Percentiles rank a stretch among this genome's conserved stretches.
These are phyloP conservation scores for Drosophila prolongata DNA, from an alignment of 2,888 invertebrate genomes.

Conservation along the genomic window DNA sequence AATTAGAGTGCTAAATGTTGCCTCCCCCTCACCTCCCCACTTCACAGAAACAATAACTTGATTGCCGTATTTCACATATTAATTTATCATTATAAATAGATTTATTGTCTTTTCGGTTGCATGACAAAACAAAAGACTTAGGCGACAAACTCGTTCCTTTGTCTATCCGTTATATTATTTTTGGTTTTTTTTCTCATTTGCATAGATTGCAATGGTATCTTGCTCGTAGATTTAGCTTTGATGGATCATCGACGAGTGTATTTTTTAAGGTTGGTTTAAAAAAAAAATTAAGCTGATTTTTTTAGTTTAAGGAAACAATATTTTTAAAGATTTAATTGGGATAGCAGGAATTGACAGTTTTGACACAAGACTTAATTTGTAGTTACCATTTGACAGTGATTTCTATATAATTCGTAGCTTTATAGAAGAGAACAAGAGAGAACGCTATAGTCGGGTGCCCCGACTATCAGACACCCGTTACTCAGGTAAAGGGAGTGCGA, in stretches of 20 bases:
- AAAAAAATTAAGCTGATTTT: no score
- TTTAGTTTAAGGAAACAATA: no score
- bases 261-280: not conserved
- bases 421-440: not conserved
- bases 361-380: not conserved
- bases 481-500: no score
- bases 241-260: slow-evolving; percentile 2
- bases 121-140: slow-evolving; percentile 74
- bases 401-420: not conserved
- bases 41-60: slow-evolving; percentile 27
- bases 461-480: no score
- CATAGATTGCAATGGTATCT: slow-evolving; percentile 23
- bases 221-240: slow-evolving; percentile 20
- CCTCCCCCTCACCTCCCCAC: slow-evolving; percentile 19
- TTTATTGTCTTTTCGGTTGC: slow-evolving; percentile 47
- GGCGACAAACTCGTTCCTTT: slow-evolving; percentile 70
- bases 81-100: slow-evolving; percentile 57
- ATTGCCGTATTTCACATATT: slow-evolving; percentile 58
- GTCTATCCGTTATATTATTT: slow-evolving; percentile 42
- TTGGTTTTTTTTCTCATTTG: slow-evolving; percentile 15
- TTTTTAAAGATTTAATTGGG: no score
- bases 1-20: slow-evolving; percentile 68
- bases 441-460: no score
- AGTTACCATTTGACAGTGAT: not conserved
- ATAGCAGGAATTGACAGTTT: no score